phyloP scores from a whole-genome alignment of 2,113 vertebrate genomes.

The Dinomys branickii region DNA sequence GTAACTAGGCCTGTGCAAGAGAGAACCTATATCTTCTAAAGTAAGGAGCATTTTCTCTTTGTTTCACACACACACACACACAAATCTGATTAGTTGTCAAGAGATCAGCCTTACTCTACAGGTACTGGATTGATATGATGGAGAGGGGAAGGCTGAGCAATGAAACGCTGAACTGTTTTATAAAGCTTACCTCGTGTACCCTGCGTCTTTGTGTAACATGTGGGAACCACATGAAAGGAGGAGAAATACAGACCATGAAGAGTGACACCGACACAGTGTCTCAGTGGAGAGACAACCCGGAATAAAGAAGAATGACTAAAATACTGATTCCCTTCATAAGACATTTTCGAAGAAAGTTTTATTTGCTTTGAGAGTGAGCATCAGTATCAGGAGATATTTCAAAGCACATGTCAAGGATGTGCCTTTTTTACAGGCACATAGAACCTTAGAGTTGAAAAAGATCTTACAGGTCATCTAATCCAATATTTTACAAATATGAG shows the following conservation, averaged over 20 bases:
- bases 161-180: neutral
- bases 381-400: neutral
- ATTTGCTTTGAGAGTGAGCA: neutral
- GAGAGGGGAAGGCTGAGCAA: neutral
- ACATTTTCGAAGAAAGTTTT: neutral
- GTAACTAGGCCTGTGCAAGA: neutral
- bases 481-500: neutral
- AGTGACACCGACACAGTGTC: neutral
- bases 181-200: neutral
- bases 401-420: neutral
- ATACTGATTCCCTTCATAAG: neutral
- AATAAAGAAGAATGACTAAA: neutral
- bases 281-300: neutral
- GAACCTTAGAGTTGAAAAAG: neutral
- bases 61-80: neutral
- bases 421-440: neutral
- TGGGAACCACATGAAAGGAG: neutral
- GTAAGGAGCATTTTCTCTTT: neutral
- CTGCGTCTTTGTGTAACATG: neutral
- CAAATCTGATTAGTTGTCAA: neutral
- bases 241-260: neutral
- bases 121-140: neutral
- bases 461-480: neutral
- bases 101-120: neutral
- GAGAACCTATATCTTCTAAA: neutral